These are phyloP conservation scores for Conus ventricosus DNA, from an alignment of 1,140 invertebrate genomes.

Conservation along the genomic window DNA sequence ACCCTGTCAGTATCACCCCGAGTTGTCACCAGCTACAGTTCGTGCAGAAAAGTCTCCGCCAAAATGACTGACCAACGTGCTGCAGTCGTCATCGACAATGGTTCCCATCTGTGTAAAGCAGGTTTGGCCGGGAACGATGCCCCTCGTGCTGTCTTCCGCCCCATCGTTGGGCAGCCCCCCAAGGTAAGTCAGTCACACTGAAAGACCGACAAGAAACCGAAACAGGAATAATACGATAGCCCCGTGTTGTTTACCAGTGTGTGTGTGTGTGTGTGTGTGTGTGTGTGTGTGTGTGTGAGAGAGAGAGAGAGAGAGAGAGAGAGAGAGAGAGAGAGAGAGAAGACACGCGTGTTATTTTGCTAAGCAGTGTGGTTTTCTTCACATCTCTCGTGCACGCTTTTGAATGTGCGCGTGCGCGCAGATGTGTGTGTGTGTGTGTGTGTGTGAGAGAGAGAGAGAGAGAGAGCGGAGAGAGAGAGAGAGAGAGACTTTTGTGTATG, in stretches of 20 bases:
- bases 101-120: slow-evolving; percentile 90
- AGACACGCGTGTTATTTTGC: not conserved
- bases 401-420: too few relatives aligned
- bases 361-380: not conserved
- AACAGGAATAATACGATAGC: not conserved
- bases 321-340: too few relatives aligned
- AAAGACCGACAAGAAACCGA: not conserved
- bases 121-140: slow-evolving; percentile 84
- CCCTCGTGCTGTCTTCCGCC: slow-evolving; percentile 37
- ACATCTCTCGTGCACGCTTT: too few relatives aligned
- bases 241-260: too few relatives aligned
- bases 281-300: too few relatives aligned
- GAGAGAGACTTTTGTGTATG: not conserved
- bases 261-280: too few relatives aligned
- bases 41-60: too few relatives aligned
- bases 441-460: not conserved
- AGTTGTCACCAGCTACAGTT: too few relatives aligned
- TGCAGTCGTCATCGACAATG: slow-evolving; percentile 81
- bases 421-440: not conserved
- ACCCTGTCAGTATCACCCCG: too few relatives aligned
- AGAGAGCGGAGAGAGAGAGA: too few relatives aligned
- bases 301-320: too few relatives aligned
- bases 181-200: not conserved
- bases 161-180: slow-evolving; percentile 48
- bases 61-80: too few relatives aligned